Base-by-base conservation (phyloP, 2,797 vertebrate genomes). In the Melopsittacus undulatus region DNA sequence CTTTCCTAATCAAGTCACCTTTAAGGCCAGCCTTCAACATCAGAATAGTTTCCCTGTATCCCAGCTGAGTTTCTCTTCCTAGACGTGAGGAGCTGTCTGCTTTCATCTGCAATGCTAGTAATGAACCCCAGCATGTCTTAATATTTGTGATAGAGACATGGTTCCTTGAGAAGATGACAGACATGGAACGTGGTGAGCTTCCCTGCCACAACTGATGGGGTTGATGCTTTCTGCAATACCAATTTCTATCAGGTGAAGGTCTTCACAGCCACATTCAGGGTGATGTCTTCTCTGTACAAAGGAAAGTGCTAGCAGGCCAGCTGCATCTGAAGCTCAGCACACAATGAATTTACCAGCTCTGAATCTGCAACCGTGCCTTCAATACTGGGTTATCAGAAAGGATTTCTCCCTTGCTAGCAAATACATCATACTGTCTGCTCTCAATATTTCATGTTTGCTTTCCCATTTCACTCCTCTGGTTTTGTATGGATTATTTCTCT, bases 401-500 rank as follows among this genome's bases (percentile, higher is more conserved):
- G 0, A 45, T 81, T 84, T 56, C 72, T 80, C 57, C 77, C 46
- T 67, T 22, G 56, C 67, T 77, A 67, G 16, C 48, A 77, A 52
- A 68, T 67, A 64, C 64, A 79, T 89, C 72, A 49, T 40, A 32
- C 49, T n/a, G 45, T 24, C 89, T 83, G 67, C 40, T 64, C 48
- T 69, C 57, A 92, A 68, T 89, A 85, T 81, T 89, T 81, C 38
- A 77, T 87, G 32, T 38, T 75, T 90, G n/a, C 83, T 83, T 70
- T 63, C 73, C 68, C 9, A 1, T 83, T 80, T 74, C 91, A 52
- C 48, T 74, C 66, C 91, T 46, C 40, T 52, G 69, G 80, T 23
- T 83, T 85, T 68, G 30, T 38, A 38, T 54, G 83, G 85, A 92
- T 86, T 81, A 69, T 78, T 94, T 86, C n/a, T 88, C 40, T 79